Conservation (phyloP, 2,113 vertebrate genomes). For the Buteo buteo region DNA sequence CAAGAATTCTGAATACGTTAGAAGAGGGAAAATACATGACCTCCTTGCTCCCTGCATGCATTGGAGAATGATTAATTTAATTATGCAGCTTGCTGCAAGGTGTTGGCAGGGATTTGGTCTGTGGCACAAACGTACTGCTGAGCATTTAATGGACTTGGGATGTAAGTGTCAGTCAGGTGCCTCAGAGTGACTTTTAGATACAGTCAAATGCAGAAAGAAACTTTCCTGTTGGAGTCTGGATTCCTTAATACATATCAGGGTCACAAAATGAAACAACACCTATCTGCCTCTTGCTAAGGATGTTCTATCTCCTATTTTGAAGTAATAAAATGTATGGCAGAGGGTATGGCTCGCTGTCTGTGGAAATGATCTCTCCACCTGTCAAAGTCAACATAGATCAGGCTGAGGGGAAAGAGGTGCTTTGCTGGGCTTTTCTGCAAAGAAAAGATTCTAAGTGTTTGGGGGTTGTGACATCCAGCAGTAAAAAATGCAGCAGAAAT, state of each 20-base stretch:
- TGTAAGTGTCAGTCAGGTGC: background rate
- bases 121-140: background rate
- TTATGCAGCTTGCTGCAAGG: background rate
- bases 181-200: background rate
- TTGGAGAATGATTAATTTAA: background rate
- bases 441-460: background rate
- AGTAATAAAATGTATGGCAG: background rate
- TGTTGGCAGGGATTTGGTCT: background rate
- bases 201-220: background rate
- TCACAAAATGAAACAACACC: background rate
- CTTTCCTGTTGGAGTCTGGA: background rate
- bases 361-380: background rate
- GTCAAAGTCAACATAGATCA: rapidly evolving
- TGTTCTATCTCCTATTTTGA: background rate
- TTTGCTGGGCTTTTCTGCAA: background rate
- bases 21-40: background rate
- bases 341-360: background rate
- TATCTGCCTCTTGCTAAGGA: background rate
- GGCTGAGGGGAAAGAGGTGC: no score
- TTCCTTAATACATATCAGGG: background rate
- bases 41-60: background rate
- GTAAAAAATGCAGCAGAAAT: background rate
- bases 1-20: background rate
- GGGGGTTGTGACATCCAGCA: background rate
- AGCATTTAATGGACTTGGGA: background rate